Base-by-base conservation (phyloP, 2,888 invertebrate genomes). In the Pediacus dermestoides region DNA sequence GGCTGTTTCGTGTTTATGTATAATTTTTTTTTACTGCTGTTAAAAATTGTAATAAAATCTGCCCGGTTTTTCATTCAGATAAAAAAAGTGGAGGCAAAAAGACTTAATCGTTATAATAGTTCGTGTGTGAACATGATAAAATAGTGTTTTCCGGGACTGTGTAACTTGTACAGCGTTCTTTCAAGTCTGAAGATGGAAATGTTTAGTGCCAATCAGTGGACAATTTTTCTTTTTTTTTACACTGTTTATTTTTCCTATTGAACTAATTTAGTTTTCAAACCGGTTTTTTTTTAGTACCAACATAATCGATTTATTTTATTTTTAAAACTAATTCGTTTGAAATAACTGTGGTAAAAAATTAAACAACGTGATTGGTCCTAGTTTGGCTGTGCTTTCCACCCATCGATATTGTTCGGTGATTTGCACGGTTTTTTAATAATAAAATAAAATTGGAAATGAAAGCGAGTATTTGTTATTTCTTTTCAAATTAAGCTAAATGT, bases 161-260 rank as follows among this genome's bases (percentile, higher is more conserved):
- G 28, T n/a, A n/a, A n/a, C n/a, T n/a, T n/a, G n/a, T 28, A 28
- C 14, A 28, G 28, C 14, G 28, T 28, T n/a, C n/a, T n/a, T n/a
- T n/a, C n/a, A n/a, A n/a, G n/a, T n/a, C n/a, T n/a, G n/a, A n/a
- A n/a, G n/a, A n/a, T n/a, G 28, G 28, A 28, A 7, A 28, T 28
- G 28, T 28, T 18, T 10, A 28, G 28, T 28, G 28, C 28, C 28
- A 28, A 28, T 28, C 11, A 13, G 13, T 28, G 28, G 14, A 28
- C 28, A 28, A 14, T 28, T 28, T 7, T 28, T 13, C 2, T 28
- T 28, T 28, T 14, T 13, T 28, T 28, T 28, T 28, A 3, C 10
- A 28, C 28, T 14, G 28, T 28, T 28, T 28, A 28, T 28, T 28
- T 9, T 26, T 7, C 4, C 6, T 18, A 18, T 6, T n/a, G 21